Base-by-base conservation (phyloP, 2,113 vertebrate species). In the Mesoclemmys tuberculata region DNA sequence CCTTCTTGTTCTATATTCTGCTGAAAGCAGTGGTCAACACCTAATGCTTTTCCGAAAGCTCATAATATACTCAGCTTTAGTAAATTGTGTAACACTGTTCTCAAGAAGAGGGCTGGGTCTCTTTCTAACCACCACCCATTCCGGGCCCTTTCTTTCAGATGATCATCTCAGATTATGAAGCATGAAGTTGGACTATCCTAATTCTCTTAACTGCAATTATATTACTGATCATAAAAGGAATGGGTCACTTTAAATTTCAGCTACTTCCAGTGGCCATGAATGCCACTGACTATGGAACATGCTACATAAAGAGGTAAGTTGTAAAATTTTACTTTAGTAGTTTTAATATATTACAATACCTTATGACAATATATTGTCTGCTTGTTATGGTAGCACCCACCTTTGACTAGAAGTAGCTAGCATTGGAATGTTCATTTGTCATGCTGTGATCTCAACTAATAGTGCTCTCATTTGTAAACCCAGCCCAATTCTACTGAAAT, bases 11-110 rank as follows among this genome's bases (percentile, higher is more conserved):
- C 14, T 5, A 29, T 1, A 1, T 22, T 24, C 31, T 44, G 10
- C 38, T 19, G 56, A 79, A 88, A 80, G 19, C 29, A 77, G 48
- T 86, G 22, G 27, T 77, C n/a, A 4, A 1, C 31, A 41, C 8
- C 44, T 35, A 14, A 7, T 81, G 9, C 54, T 91, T 78, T 35
- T 22, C 54, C 2, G 1, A 5, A 4, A 27, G 51, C 31, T 27
- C 55, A 19, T 61, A 81, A 16, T 38, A 46, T 27, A 9, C 46
- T 35, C 27, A 4, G 51, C 5, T 18, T 52, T 16, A 52, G 5
- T 0, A 0, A 4, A 2, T 19, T 94, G 1, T 1, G 44, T 56
- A 88, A 21, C n/a, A 8, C 10, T 58, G 51, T 9, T 1, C 2
- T 0, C 27, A 0, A 0, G 24, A 80, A 71, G 74, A 82, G 84